Evolutionary conservation across 2,113 vertebrate species (phyloP).

Genomic region (Miniopterus natalensis): DNA sequence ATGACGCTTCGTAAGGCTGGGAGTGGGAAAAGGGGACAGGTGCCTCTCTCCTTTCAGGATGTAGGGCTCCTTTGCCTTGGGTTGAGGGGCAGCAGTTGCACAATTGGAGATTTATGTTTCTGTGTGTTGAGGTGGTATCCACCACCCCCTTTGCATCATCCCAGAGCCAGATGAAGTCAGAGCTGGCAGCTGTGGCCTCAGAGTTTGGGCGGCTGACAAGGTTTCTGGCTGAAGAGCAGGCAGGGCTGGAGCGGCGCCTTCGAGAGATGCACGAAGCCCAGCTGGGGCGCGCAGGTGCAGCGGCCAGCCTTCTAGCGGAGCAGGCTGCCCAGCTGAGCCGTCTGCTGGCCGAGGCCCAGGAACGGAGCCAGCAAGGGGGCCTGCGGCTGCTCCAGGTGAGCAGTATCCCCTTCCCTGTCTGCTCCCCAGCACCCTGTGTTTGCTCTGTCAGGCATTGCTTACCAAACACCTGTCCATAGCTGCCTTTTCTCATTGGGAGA

Average conservation of each 20-base stretch:
- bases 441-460: background rate
- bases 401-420: background rate
- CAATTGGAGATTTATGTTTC: constrained; percentile 48
- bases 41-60: background rate
- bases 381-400: constrained; percentile 87
- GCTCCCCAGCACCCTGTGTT: background rate
- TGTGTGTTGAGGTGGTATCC: constrained; percentile 86
- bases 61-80: constrained; percentile 35
- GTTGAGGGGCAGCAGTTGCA: background rate
- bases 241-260: constrained; percentile 85
- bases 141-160: constrained; percentile 72
- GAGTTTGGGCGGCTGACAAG: constrained; percentile 87
- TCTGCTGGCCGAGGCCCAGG: constrained; percentile 85
- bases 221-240: constrained; percentile 88
- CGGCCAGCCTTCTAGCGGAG: constrained; percentile 79
- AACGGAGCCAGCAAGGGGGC: constrained; percentile 85
- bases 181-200: constrained; percentile 86
- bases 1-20: background rate
- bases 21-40: background rate
- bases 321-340: constrained; percentile 82
- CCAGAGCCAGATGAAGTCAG: constrained; percentile 87
- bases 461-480: background rate
- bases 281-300: constrained; percentile 79
- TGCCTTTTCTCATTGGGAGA: constrained; percentile 36
- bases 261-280: constrained; percentile 85